A percentile compares a stretch with the other conserved stretches of the same genome.
phyloP scores from a whole-genome alignment of 2,797 vertebrate species.

The Melanotaenia trifasciata region DNA sequence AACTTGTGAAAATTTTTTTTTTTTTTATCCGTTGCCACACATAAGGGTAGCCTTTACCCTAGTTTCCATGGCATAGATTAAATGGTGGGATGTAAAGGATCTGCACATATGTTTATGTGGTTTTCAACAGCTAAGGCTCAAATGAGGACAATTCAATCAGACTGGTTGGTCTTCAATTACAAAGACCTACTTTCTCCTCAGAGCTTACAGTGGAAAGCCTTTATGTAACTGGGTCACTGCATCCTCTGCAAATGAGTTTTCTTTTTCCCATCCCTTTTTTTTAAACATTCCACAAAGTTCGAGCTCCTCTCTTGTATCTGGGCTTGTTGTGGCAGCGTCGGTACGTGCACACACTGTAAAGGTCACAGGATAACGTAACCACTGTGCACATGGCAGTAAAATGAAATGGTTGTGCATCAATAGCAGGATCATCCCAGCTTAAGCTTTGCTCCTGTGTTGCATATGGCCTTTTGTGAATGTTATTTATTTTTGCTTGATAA shows the following conservation, averaged over 20 bases:
- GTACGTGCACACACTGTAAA: conserved; percentile 4
- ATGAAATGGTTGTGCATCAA: conserved; percentile 37
- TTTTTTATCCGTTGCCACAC: neutral
- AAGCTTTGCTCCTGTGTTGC: conserved; percentile 8
- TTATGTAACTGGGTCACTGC: conserved; percentile 40
- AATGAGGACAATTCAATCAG: conserved; percentile 8
- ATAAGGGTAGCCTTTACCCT: too few species aligned
- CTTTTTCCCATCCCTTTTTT: neutral
- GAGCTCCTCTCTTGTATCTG: neutral
- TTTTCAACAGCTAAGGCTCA: conserved; percentile 5
- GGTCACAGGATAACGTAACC: conserved; percentile 33
- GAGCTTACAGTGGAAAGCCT: conserved; percentile 18
- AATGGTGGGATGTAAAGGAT: neutral
- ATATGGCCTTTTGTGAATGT: too few species aligned
- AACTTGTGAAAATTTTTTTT: neutral
- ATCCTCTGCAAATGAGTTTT: conserved; percentile 23
- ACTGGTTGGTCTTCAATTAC: conserved; percentile 16
- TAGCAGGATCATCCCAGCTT: conserved; percentile 44
- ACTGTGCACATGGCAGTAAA: conserved; percentile 7
- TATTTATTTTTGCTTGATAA: neutral
- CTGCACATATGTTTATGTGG: neutral
- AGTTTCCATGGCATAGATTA: neutral
- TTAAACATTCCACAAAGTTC: conserved; percentile 9
- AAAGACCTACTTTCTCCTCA: conserved; percentile 25
- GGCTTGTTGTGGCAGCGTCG: conserved; percentile 8